Base-by-base conservation (phyloP, 2,797 vertebrate genomes). In the Enteromius argenteus region DNA sequence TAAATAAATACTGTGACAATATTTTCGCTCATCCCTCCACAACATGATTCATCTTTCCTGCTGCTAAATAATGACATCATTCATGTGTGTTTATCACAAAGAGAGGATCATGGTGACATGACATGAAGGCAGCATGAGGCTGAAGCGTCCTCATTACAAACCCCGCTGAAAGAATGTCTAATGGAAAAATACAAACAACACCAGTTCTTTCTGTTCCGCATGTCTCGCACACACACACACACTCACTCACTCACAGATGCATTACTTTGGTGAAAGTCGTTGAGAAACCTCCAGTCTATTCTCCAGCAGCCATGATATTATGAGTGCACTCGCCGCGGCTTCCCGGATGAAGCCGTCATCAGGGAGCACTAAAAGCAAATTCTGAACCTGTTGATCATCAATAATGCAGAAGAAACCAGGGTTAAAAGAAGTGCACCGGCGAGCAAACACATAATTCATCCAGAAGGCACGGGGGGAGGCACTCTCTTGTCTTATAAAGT, bases 331-430 rank as follows among this genome's bases (percentile, higher is more conserved):
- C 85, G 89, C 90, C 74, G 90, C 74, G 88, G 79, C 90, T 90
- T 90, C 89, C 82, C 73, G 78, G 86, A 84, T 88, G 32, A 53
- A 83, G 39, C 39, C 78, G 88, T 84, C 96, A 91, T 94, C 85
- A 87, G 95, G 96, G 96, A 96, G 84, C 94, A 92, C 95, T 95
- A 96, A 96, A 96, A 96, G 96, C 95, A 95, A 96, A 94, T 93
- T 88, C 90, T 92, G 90, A 95, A 92, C 95, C 94, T 95, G 94
- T 96, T 92, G 89, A 91, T 95, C 94, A 96, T 97, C 90, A 96
- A 98, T 97, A 96, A 97, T 97, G 96, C 95, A 98, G 91, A 78
- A 92, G 92, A 95, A 97, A 95, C 92, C 94, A 94, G 95, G 96
- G 96, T 98, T 96, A 96, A 94, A 94, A 94, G 92, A 93, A 97